These are phyloP conservation scores for Stichodactyla mertensii DNA, from an alignment of 64 coral and sea anemone genomes.

Conservation along the genomic window DNA sequence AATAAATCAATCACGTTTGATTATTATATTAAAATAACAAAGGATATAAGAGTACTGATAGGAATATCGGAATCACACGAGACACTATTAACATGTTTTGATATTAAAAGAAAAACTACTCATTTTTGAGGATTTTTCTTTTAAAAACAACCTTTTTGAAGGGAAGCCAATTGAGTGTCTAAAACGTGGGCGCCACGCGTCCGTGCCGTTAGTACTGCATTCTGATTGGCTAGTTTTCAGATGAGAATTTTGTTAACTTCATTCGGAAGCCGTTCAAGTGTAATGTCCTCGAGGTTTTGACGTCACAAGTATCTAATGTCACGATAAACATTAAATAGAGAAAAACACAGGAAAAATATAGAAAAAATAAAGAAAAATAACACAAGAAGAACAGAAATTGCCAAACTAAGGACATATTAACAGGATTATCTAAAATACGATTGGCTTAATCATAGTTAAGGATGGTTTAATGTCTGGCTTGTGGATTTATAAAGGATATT, in stretches of 20 bases:
- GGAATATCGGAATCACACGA: neutral
- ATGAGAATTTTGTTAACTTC: neutral
- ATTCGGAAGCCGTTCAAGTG: neutral
- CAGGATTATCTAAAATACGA: neutral
- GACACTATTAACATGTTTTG: neutral
- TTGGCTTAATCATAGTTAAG: no score
- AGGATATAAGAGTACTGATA: neutral
- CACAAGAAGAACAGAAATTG: neutral
- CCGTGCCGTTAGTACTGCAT: neutral
- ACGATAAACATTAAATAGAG: neutral
- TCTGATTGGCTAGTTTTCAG: neutral
- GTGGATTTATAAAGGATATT: neutral
- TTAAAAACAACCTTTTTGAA: neutral
- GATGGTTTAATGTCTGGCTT: neutral
- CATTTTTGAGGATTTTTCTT: neutral
- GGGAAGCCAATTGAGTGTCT: neutral
- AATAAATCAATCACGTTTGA: neutral
- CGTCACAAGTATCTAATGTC: neutral
- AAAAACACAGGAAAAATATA: neutral
- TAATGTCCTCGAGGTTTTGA: neutral
- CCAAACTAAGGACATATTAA: neutral
- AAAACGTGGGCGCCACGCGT: no score
- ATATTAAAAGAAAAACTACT: neutral
- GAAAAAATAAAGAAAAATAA: neutral
- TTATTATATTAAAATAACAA: neutral